Percentiles rank a stretch among this genome's conserved stretches.
Conservation (phyloP, 2,113 vertebrate species). For the Pseudois nayaur region DNA sequence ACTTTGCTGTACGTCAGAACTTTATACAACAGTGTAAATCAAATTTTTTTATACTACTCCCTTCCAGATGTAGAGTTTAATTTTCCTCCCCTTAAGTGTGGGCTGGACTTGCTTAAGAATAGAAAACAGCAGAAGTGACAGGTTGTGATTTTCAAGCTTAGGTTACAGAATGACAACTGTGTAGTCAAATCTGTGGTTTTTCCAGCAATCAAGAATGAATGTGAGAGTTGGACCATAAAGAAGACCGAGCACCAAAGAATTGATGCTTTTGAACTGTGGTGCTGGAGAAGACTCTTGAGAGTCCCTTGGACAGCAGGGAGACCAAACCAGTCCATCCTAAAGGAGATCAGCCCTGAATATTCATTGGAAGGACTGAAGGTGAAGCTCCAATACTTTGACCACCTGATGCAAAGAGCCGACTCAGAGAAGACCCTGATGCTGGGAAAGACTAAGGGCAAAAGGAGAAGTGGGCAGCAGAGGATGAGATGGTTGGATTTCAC, state of each 20-base stretch:
- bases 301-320: background rate
- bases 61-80: background rate
- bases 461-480: background rate
- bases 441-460: background rate
- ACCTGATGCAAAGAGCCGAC: background rate
- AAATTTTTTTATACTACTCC: background rate
- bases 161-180: background rate
- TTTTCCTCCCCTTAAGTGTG: background rate
- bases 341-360: background rate
- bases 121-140: background rate
- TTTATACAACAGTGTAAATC: background rate
- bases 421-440: background rate
- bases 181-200: background rate
- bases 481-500: background rate
- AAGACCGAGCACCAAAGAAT: background rate
- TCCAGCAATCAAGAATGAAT: background rate
- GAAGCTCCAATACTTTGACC: background rate
- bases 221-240: background rate
- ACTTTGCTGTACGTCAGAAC: background rate
- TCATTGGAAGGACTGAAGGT: background rate
- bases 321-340: background rate
- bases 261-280: background rate
- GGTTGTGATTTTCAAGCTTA: background rate
- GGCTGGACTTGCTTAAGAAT: background rate
- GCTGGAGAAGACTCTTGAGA: background rate